phyloP scores from a whole-genome alignment of 2,113 vertebrate species.

The Chaetodon trifascialis region DNA sequence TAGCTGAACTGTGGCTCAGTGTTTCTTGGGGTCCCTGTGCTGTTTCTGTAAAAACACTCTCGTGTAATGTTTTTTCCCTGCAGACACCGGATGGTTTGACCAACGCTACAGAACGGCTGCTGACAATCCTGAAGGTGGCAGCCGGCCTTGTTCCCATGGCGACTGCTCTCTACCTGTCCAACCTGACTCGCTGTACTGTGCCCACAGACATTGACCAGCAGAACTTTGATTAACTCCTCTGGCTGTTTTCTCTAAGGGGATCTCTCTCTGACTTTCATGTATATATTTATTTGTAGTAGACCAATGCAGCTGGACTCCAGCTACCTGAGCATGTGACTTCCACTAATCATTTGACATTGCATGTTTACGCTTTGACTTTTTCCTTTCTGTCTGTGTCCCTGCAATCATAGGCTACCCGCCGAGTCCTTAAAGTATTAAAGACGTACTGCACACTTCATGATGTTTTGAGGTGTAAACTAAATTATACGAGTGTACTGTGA shows the following conservation, averaged over 20 bases:
- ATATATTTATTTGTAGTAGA: constrained; percentile 37
- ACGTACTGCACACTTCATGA: too few species aligned
- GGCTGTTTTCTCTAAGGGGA: neutral
- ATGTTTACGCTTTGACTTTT: neutral
- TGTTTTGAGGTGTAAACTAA: too few species aligned
- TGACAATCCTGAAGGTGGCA: constrained; percentile 80
- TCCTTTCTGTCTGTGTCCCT: too few species aligned
- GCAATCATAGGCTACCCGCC: too few species aligned
- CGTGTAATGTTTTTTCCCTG: constrained; percentile 1
- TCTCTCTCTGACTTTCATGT: neutral
- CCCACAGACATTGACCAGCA: constrained; percentile 78
- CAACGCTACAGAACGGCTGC: constrained; percentile 74
- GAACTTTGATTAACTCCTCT: constrained; percentile 61
- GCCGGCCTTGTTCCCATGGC: constrained; percentile 80
- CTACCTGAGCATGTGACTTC: neutral
- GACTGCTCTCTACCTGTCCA: constrained; percentile 81
- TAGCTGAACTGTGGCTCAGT: neutral
- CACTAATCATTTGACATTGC: neutral
- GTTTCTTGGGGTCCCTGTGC: neutral
- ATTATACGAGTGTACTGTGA: too few species aligned
- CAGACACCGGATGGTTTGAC: constrained; percentile 78
- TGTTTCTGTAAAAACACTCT: constrained; percentile 2
- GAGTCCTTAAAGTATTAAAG: too few species aligned
- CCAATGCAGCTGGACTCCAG: neutral
- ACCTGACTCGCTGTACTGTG: constrained; percentile 77